Conservation (phyloP, 1,140 invertebrate genomes). For the Aphidius ervi region DNA sequence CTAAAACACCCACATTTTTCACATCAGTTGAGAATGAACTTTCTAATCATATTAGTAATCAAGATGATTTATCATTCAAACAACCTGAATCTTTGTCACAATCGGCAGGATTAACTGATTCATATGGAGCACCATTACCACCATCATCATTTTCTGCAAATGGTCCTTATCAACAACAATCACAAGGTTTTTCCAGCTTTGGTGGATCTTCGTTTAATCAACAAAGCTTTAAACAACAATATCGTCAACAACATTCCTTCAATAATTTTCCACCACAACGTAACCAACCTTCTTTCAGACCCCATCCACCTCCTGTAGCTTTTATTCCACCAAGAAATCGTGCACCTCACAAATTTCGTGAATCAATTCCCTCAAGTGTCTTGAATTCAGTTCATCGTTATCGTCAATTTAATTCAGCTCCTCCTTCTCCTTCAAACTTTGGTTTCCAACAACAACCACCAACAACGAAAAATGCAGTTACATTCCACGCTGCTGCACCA, state of each 20-base stretch:
- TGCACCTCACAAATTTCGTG: constrained; percentile 59
- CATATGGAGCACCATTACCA: constrained; percentile 1
- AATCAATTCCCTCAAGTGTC: constrained; percentile 64
- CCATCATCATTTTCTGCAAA: neutral
- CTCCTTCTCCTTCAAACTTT: constrained; percentile 24
- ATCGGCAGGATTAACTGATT: constrained; percentile 27
- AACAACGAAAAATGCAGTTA: constrained; percentile 28
- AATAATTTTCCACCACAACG: constrained; percentile 51
- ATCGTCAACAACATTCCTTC: constrained; percentile 45
- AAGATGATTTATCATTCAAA: constrained; percentile 50
- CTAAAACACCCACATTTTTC: constrained; percentile 41
- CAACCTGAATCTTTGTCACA: constrained; percentile 26
- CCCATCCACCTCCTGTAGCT: constrained; percentile 44
- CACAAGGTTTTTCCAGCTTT: neutral
- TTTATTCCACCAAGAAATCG: constrained; percentile 46
- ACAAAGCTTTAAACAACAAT: constrained; percentile 20
- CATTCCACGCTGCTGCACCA: constrained; percentile 31
- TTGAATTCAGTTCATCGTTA: constrained; percentile 51
- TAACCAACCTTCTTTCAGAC: constrained; percentile 36
- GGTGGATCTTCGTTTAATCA: neutral
- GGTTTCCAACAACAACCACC: constrained; percentile 38
- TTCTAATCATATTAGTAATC: constrained; percentile 54
- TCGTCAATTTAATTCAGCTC: constrained; percentile 40
- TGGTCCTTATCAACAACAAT: constrained; percentile 6
- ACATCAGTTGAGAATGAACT: constrained; percentile 24